A percentile compares a stretch with the other conserved stretches of the same genome.
phyloP scores from a whole-genome alignment of 2,113 vertebrate genomes.

The Phyllostomus hastatus region DNA sequence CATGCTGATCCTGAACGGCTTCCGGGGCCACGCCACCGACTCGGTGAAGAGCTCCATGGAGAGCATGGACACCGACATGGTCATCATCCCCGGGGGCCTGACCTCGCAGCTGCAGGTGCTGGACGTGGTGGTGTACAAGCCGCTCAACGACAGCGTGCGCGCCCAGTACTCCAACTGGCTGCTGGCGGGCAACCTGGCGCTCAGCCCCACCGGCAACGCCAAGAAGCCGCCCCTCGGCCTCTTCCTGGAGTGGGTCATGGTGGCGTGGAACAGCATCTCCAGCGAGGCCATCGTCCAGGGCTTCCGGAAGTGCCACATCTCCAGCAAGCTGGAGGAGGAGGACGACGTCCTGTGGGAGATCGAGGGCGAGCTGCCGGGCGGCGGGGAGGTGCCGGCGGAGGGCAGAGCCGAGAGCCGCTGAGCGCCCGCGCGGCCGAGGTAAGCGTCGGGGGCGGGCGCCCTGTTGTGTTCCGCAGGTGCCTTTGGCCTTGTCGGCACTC shows the following conservation, averaged over 20 bases:
- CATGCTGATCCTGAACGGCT: constrained; percentile 72
- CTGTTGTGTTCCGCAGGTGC: rapidly evolving
- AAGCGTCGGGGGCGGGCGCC: neutral
- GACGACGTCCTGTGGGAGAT: constrained; percentile 68
- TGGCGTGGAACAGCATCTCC: constrained; percentile 71
- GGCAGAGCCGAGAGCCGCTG: neutral
- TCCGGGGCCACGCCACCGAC: constrained; percentile 69
- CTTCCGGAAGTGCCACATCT: constrained; percentile 73
- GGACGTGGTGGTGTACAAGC: constrained; percentile 74
- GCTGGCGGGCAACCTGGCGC: constrained; percentile 69
- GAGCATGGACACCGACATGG: constrained; percentile 72
- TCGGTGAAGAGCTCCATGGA: constrained; percentile 69
- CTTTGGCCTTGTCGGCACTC: rapidly evolving
- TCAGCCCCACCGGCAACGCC: constrained; percentile 73
- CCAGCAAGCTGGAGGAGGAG: constrained; percentile 71
- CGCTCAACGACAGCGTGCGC: constrained; percentile 72
- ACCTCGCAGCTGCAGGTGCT: constrained; percentile 75
- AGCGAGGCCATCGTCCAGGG: constrained; percentile 72
- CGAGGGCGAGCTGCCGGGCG: constrained; percentile 52
- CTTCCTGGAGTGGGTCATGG: constrained; percentile 77
- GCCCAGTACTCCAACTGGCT: constrained; percentile 75
- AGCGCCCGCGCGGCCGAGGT: constrained; percentile 9
- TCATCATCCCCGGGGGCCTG: constrained; percentile 72
- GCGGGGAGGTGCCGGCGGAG: constrained; percentile 1
- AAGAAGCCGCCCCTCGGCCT: constrained; percentile 75